Evolutionary conservation across 2,797 vertebrate genomes (phyloP).

Genomic region (Falco concolor): DNA sequence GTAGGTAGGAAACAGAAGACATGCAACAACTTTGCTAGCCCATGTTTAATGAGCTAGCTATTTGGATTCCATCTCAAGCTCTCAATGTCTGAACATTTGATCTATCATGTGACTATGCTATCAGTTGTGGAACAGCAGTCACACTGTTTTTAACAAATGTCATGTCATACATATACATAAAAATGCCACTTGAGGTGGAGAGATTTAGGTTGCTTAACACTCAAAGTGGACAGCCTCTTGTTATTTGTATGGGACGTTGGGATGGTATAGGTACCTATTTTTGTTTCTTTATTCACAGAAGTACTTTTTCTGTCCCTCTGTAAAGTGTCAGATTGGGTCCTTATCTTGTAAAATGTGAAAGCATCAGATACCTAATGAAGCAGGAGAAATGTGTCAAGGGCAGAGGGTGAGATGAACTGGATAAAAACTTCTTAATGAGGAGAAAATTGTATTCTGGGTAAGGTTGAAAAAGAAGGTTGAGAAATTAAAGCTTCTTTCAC

Average conservation of each 20-base stretch:
- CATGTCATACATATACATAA: neutral
- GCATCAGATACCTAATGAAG: neutral
- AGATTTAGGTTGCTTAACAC: neutral
- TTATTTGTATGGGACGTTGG: neutral
- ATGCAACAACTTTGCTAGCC: neutral
- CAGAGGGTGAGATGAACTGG: neutral
- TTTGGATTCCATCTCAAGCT: neutral
- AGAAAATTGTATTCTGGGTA: neutral
- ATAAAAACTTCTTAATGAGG: neutral
- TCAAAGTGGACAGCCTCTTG: neutral
- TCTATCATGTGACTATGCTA: neutral
- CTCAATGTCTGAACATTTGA: neutral
- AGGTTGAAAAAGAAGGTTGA: neutral
- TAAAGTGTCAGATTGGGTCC: neutral
- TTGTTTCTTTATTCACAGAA: neutral
- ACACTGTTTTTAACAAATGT: neutral
- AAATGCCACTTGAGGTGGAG: neutral
- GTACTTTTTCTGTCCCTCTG: neutral
- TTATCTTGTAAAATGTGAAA: neutral
- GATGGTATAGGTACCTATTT: neutral
- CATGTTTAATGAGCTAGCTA: neutral
- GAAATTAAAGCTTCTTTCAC: neutral
- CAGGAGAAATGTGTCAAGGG: neutral
- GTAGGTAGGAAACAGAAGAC: neutral
- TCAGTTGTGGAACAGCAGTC: neutral